Conservation (phyloP, 2,113 vertebrate genomes). For the Dasyornis broadbenti region DNA sequence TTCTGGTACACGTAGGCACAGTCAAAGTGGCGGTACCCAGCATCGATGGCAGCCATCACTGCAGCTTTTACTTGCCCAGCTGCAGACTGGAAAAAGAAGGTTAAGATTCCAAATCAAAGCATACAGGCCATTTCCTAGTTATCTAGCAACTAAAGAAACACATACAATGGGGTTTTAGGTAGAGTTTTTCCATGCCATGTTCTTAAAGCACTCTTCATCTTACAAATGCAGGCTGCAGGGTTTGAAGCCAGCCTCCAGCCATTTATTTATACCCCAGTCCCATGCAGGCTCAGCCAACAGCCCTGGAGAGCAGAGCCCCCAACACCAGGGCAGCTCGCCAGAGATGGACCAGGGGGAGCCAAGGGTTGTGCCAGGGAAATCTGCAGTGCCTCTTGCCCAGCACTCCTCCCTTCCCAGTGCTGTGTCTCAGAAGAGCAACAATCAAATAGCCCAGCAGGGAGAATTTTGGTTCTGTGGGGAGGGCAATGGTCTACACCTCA, state of each 20-base stretch:
- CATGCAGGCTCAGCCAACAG: not conserved
- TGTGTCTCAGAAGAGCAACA: not conserved
- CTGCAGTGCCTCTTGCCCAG: not conserved
- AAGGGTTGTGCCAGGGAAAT: not conserved
- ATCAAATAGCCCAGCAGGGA: not conserved
- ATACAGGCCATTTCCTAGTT: not conserved
- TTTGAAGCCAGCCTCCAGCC: not conserved
- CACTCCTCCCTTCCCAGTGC: rapidly evolving
- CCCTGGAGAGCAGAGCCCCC: not conserved
- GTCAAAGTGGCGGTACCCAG: constrained; percentile 85
- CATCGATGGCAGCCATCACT: constrained; percentile 75
- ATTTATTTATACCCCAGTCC: not conserved
- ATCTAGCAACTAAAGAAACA: not conserved
- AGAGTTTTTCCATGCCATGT: not conserved
- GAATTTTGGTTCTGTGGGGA: not conserved
- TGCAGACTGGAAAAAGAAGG: constrained; percentile 65
- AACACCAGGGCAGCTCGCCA: not conserved
- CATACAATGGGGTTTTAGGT: not conserved
- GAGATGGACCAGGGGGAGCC: not conserved
- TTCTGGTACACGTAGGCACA: constrained; percentile 83
- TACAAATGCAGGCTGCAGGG: not conserved
- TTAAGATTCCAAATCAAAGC: not conserved
- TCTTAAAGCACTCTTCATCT: not conserved
- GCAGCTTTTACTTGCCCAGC: constrained; percentile 75
- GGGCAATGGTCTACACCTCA: not conserved